These are phyloP conservation scores for Augochlorella aurata DNA, from an alignment of 2,888 invertebrate genomes.

Conservation along the genomic window DNA sequence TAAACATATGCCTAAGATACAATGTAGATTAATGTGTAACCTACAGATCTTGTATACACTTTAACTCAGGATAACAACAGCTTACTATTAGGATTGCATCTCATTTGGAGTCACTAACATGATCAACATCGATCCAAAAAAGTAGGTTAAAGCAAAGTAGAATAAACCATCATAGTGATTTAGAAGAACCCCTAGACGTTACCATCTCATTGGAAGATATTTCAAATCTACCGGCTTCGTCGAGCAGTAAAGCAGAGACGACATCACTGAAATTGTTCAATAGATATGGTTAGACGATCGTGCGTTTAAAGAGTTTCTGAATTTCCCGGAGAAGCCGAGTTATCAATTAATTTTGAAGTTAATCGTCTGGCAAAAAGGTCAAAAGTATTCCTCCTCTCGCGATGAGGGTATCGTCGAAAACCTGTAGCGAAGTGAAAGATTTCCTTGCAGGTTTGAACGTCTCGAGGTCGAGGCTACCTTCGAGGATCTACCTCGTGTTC, in stretches of 20 bases:
- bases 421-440: neutral
- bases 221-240: neutral
- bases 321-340: conserved; percentile 7
- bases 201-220: no score
- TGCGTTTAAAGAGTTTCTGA: conserved; percentile 40
- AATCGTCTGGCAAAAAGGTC: conserved; percentile 24
- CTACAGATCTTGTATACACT: no score
- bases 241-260: neutral
- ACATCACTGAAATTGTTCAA: neutral
- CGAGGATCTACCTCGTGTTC: conserved; percentile 10
- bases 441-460: conserved; percentile 19
- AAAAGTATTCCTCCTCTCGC: neutral
- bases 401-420: neutral
- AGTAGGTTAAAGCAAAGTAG: no score
- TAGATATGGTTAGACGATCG: neutral
- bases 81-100: no score
- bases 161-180: no score
- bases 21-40: no score
- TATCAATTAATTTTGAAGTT: conserved; percentile 20
- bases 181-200: no score
- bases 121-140: no score
- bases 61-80: no score
- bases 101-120: no score
- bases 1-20: no score
- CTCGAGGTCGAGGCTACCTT: conserved; percentile 1